phyloP scores from a whole-genome alignment of 2,888 invertebrate species.

The Nymphalis c-album region DNA sequence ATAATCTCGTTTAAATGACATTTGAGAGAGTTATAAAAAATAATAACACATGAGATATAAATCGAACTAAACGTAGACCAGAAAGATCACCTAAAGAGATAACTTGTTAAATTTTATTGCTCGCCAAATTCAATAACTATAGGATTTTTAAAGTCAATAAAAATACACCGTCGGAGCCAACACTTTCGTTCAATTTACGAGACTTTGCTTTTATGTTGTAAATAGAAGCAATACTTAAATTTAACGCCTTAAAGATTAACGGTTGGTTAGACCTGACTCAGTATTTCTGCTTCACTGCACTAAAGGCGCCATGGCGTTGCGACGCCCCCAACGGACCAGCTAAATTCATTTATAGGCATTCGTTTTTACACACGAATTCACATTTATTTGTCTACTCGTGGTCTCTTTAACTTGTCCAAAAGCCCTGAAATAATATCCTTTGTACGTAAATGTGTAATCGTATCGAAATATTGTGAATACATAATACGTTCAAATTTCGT shows the following conservation, averaged over 20 bases:
- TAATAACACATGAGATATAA: too few relatives aligned
- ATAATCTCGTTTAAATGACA: too few relatives aligned
- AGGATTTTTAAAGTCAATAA: neutral
- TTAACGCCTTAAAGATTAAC: constrained; percentile 14
- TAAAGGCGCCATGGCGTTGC: constrained; percentile 25
- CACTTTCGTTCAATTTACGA: neutral
- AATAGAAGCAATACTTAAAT: constrained; percentile 8
- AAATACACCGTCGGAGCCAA: neutral
- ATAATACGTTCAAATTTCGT: too few relatives aligned
- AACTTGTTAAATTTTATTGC: neutral
- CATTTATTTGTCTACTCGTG: constrained; percentile 8
- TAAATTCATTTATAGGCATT: constrained; percentile 31
- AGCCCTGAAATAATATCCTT: neutral
- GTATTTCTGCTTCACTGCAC: constrained; percentile 23
- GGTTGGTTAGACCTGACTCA: constrained; percentile 20
- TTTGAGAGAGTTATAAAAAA: too few relatives aligned
- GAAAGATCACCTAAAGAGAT: neutral
- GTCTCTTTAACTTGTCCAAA: neutral
- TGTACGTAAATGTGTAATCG: too few relatives aligned
- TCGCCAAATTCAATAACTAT: neutral
- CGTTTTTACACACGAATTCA: constrained; percentile 28
- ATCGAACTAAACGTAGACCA: too few relatives aligned
- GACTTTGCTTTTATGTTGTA: neutral
- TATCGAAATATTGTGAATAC: too few relatives aligned
- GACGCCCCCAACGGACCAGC: constrained; percentile 13